These are phyloP conservation scores for Riparia riparia DNA, from an alignment of 2,113 vertebrate species.

Conservation along the genomic window DNA sequence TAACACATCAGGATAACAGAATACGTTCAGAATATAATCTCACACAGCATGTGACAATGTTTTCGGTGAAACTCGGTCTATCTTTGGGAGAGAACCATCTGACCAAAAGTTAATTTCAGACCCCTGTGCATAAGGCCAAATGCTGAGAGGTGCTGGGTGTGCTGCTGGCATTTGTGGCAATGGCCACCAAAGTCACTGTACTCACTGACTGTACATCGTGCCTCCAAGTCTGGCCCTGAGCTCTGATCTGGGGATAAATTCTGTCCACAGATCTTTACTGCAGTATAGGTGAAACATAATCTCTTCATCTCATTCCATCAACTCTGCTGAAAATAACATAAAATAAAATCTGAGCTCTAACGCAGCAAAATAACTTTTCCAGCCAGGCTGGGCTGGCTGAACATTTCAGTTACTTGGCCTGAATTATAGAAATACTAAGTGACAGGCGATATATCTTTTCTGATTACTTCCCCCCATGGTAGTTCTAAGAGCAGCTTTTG, in stretches of 20 bases:
- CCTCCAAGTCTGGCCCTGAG: neutral
- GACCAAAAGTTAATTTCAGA: neutral
- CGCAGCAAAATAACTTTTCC: conserved; percentile 9
- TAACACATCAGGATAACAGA: neutral
- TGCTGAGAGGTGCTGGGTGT: neutral
- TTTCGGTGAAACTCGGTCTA: neutral
- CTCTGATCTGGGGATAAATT: neutral
- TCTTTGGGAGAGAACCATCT: neutral
- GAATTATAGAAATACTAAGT: neutral
- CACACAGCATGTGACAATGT: neutral
- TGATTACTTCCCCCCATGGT: neutral
- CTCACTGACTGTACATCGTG: accelerated
- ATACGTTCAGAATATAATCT: neutral
- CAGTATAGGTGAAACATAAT: conserved; percentile 19
- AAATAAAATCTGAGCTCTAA: conserved; percentile 18
- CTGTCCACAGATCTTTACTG: neutral
- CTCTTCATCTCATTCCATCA: conserved; percentile 40
- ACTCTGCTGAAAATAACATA: neutral
- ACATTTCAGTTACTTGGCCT: neutral
- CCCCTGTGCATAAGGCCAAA: neutral
- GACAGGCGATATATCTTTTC: neutral
- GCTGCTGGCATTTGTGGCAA: accelerated
- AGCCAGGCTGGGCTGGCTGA: neutral
- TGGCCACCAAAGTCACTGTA: neutral
- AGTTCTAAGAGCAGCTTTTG: neutral